Evolutionary conservation across 2,797 vertebrate genomes (phyloP).

Genomic region (Merluccius polli): DNA sequence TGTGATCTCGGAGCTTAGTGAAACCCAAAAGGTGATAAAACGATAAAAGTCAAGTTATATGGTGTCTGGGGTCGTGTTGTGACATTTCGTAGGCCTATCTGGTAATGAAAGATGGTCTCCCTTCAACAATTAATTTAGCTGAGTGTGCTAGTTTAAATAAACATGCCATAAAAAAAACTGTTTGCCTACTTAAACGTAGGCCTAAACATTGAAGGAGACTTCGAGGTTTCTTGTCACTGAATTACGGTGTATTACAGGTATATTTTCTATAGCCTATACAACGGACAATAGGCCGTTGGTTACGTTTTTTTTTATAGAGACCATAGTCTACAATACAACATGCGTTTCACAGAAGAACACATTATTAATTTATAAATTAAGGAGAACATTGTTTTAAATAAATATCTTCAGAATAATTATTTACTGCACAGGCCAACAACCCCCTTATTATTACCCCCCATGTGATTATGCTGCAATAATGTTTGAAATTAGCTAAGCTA

Average conservation of each 20-base stretch:
- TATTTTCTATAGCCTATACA: too few species aligned
- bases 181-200: background rate
- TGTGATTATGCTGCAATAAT: background rate
- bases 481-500: background rate
- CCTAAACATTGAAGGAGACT: background rate
- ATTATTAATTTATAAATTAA: background rate
- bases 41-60: background rate
- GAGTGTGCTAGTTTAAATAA: background rate
- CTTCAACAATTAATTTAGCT: too few species aligned
- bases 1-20: background rate
- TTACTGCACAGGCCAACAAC: too few species aligned
- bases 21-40: background rate
- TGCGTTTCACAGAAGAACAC: background rate
- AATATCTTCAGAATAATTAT: background rate
- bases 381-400: background rate
- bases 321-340: background rate
- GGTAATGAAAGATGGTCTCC: background rate
- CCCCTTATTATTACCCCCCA: too few species aligned
- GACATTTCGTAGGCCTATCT: background rate
- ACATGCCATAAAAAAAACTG: background rate
- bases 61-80: background rate
- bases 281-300: too few species aligned
- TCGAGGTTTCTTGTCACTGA: background rate
- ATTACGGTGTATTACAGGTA: background rate
- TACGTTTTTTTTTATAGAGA: too few species aligned